phyloP scores from a whole-genome alignment of 1,140 invertebrate genomes.

The Monomorium pharaonis region DNA sequence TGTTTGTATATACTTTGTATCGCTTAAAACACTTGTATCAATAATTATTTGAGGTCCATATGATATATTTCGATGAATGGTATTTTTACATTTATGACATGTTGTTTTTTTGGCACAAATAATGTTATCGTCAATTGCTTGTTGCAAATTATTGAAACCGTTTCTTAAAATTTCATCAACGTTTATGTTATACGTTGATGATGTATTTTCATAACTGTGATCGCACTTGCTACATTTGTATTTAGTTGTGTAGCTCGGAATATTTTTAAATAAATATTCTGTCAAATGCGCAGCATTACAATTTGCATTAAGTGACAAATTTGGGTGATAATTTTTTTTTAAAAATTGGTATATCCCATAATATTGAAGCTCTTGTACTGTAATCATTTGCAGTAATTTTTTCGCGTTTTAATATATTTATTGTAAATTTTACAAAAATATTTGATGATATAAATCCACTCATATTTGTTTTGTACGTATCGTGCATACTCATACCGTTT shows the following conservation, averaged over 20 bases:
- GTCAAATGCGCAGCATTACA: constrained; percentile 8
- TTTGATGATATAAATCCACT: neutral
- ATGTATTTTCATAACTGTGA: neutral
- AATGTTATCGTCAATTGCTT: neutral
- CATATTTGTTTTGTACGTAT: neutral
- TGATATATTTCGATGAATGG: too few species aligned
- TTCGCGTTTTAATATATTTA: neutral
- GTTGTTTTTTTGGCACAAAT: neutral
- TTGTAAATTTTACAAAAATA: neutral
- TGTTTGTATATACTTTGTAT: too few species aligned
- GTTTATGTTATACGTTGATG: neutral
- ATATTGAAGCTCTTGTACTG: neutral
- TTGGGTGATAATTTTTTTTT: neutral
- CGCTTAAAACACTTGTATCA: too few species aligned
- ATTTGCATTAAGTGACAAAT: neutral
- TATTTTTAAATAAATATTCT: neutral
- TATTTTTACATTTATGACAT: too few species aligned
- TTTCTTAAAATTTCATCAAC: neutral
- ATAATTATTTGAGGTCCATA: too few species aligned
- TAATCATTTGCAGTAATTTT: neutral
- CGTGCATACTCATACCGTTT: neutral
- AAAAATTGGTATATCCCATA: neutral
- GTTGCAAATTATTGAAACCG: neutral
- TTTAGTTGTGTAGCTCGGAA: neutral
- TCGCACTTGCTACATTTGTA: neutral